Percentiles rank a stretch among this genome's conserved stretches.
Evolutionary conservation across 2,113 vertebrate genomes (phyloP).

Genomic region (Pitta sordida): DNA sequence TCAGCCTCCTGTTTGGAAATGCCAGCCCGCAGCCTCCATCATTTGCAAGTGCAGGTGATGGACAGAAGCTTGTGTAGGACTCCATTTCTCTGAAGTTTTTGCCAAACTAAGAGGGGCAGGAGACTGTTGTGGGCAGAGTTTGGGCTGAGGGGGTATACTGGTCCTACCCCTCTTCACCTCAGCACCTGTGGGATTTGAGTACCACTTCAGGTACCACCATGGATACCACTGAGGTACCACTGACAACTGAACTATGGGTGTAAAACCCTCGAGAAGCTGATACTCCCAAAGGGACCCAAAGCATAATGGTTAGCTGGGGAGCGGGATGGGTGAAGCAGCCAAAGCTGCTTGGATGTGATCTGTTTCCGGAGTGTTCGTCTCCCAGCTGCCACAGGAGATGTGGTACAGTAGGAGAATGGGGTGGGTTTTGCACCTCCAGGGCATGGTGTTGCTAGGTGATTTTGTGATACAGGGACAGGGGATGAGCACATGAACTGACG

Average conservation of each 20-base stretch:
- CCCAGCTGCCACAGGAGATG: conserved; percentile 64
- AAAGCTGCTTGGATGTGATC: conserved; percentile 5
- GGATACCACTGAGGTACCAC: neutral
- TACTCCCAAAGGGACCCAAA: neutral
- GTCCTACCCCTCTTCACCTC: accelerated
- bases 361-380: conserved; percentile 42
- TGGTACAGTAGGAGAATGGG: conserved; percentile 32
- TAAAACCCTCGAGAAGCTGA: accelerated
- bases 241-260: accelerated
- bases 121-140: accelerated
- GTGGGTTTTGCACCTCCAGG: conserved; percentile 42
- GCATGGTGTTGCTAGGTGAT: conserved; percentile 59
- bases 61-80: neutral
- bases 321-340: neutral
- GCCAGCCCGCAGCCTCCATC: accelerated
- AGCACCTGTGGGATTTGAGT: accelerated
- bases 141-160: accelerated
- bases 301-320: neutral
- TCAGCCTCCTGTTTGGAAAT: neutral
- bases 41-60: neutral
- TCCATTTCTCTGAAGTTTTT: neutral
- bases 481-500: neutral
- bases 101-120: accelerated
- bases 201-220: accelerated
- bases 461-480: conserved; percentile 25